Percentiles rank a stretch among this genome's conserved stretches.
Conservation (phyloP, 64 coral and sea anemone genomes). For the Trachythela sp. region DNA sequence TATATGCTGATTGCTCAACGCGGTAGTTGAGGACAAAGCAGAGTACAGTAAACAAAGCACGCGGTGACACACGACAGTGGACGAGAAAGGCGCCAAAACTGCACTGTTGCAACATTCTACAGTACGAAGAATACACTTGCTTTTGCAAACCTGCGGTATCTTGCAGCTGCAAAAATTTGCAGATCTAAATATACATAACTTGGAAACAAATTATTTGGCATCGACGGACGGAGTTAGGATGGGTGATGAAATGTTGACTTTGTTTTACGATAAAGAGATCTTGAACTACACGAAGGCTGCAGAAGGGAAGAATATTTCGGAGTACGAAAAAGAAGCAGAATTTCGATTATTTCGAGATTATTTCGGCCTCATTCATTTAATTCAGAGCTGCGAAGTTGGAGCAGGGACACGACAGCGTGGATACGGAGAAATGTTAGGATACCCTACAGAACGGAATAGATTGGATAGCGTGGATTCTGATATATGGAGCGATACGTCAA, state of each 20-base stretch:
- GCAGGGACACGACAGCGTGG: neutral
- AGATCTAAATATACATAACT: neutral
- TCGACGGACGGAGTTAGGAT: neutral
- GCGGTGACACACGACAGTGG: neutral
- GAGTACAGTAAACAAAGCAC: neutral
- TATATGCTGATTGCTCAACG: slow-evolving; percentile 21
- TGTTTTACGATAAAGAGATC: slow-evolving; percentile 27
- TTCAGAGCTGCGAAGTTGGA: slow-evolving; percentile 51
- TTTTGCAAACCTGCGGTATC: neutral
- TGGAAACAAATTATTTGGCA: too few species aligned
- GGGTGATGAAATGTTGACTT: slow-evolving; percentile 13
- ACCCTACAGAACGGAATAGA: slow-evolving; percentile 55
- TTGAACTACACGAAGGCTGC: slow-evolving; percentile 4
- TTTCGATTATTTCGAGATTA: slow-evolving; percentile 98
- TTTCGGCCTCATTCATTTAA: slow-evolving; percentile 87
- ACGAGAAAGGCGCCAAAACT: neutral
- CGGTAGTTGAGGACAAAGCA: slow-evolving; percentile 12
- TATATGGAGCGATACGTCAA: slow-evolving; percentile 77
- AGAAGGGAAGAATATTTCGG: slow-evolving; percentile 1
- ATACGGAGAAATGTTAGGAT: slow-evolving; percentile 17
- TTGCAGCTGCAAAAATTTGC: neutral
- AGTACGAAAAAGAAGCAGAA: slow-evolving; percentile 64
- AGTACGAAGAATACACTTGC: neutral
- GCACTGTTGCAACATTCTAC: neutral
- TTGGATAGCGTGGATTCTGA: slow-evolving; percentile 93